These are phyloP conservation scores for Hedychridium roseum DNA, from an alignment of 2,888 invertebrate species.

Conservation along the genomic window DNA sequence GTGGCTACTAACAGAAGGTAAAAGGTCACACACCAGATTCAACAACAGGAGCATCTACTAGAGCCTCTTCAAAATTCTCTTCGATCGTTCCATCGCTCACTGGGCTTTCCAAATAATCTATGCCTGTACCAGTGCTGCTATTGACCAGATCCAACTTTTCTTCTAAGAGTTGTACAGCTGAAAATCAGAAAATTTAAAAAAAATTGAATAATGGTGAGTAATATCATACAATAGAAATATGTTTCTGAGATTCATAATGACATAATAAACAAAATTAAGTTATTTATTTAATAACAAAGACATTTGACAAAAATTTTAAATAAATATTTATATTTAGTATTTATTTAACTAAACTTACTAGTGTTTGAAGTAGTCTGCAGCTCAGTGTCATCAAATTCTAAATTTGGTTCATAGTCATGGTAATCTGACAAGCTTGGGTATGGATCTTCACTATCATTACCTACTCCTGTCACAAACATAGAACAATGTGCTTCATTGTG, in stretches of 20 bases:
- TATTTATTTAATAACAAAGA: conserved; percentile 16
- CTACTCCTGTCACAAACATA: conserved; percentile 48
- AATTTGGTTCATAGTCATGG: conserved; percentile 93
- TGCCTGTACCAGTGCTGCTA: conserved; percentile 54
- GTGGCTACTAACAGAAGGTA: conserved; percentile 41
- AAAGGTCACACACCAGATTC: conserved; percentile 58
- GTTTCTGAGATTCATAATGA: background rate
- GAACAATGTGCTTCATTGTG: conserved; percentile 2
- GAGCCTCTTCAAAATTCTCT: conserved; percentile 89
- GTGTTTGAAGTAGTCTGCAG: conserved; percentile 74
- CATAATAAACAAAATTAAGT: conserved; percentile 4
- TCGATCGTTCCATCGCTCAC: conserved; percentile 88
- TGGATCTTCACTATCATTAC: conserved; percentile 74
- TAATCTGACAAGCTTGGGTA: conserved; percentile 89
- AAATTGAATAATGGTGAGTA: no score
- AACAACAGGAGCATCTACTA: conserved; percentile 73
- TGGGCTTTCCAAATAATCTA: conserved; percentile 72
- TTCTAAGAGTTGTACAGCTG: conserved; percentile 57
- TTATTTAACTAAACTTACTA: conserved; percentile 66
- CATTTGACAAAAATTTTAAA: background rate
- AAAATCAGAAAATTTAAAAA: no score
- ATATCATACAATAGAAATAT: background rate
- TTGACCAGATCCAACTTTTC: conserved; percentile 60
- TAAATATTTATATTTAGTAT: no score
- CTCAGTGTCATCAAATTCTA: conserved; percentile 97